Percentiles rank a stretch among this genome's conserved stretches.
Evolutionary conservation across 2,113 vertebrate species (phyloP).

Genomic region (Xiphias gladius): DNA sequence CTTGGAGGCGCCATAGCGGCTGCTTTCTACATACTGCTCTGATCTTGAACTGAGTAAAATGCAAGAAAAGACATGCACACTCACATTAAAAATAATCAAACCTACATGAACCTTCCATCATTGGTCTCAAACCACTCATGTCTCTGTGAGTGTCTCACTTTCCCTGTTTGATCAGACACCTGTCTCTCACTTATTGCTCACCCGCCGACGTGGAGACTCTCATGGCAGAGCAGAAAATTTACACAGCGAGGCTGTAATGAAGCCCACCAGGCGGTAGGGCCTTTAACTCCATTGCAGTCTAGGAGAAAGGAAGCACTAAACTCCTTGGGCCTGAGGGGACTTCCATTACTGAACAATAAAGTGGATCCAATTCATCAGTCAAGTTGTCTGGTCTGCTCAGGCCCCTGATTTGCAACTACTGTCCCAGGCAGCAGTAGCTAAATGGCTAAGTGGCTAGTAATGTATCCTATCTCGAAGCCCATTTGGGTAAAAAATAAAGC

Average conservation of each 20-base stretch:
- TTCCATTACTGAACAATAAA: constrained; percentile 49
- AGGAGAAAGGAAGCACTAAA: constrained; percentile 15
- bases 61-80: constrained; percentile 2
- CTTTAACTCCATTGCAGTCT: constrained; percentile 7
- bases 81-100: constrained; percentile 29
- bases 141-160: not conserved
- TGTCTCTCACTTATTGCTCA: not conserved
- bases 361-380: constrained; percentile 46
- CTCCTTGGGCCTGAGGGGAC: not conserved
- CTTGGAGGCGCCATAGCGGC: constrained; percentile 25
- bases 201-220: not conserved
- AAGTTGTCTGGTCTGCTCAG: constrained; percentile 19
- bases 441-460: not conserved
- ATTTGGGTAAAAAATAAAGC: not conserved
- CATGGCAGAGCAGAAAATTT: constrained; percentile 7
- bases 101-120: constrained; percentile 24
- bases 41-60: constrained; percentile 29
- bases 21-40: constrained; percentile 13
- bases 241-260: constrained; percentile 19
- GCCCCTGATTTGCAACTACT: not conserved
- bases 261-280: constrained; percentile 6
- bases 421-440: not conserved
- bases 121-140: constrained; percentile 15
- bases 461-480: not conserved
- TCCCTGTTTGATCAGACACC: constrained; percentile 20